phyloP scores from a whole-genome alignment of 2,888 invertebrate genomes.

The Agrochola lota region DNA sequence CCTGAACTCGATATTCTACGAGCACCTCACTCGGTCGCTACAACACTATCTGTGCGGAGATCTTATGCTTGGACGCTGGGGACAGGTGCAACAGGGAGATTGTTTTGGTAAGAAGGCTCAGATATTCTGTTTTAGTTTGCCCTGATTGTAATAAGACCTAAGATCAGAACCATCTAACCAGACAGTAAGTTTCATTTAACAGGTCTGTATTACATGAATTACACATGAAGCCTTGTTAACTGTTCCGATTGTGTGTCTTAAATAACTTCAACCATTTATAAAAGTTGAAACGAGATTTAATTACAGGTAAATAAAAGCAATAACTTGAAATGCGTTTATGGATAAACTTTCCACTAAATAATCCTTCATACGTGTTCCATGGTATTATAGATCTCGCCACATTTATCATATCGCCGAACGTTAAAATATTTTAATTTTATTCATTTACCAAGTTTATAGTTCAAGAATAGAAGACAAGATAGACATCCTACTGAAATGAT shows the following conservation, averaged over 20 bases:
- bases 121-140: neutral
- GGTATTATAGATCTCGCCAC: no score
- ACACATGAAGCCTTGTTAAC: neutral
- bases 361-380: neutral
- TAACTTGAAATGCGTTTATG: no score
- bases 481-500: no score
- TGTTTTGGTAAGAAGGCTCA: slow-evolving; percentile 93
- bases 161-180: no score
- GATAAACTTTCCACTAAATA: neutral
- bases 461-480: no score
- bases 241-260: neutral
- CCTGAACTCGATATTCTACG: slow-evolving; percentile 99
- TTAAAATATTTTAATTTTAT: no score
- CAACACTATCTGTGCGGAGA: slow-evolving; percentile 99
- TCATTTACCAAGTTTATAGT: no score
- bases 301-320: neutral
- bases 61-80: slow-evolving; percentile 98
- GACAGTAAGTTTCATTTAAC: neutral
- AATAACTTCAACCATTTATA: neutral
- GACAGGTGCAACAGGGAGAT: slow-evolving; percentile 98
- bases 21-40: slow-evolving; percentile 98
- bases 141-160: no score
- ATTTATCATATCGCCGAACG: no score
- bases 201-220: neutral
- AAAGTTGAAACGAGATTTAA: neutral